phyloP scores from a whole-genome alignment of 2,888 invertebrate genomes.

The Lymantria monacha region DNA sequence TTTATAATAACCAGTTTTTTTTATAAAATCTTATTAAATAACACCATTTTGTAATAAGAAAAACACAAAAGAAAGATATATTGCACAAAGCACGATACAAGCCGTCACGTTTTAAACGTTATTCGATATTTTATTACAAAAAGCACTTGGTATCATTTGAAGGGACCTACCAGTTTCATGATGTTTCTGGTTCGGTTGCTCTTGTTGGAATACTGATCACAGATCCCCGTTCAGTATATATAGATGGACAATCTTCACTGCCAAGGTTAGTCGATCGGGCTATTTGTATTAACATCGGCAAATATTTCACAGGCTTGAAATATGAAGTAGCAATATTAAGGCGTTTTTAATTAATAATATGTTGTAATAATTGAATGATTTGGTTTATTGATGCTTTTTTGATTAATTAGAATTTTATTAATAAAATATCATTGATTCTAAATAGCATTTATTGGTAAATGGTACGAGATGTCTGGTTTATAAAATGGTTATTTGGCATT shows the following conservation, averaged over 20 bases:
- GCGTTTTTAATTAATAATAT: constrained; percentile 36
- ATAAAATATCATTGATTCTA: background rate
- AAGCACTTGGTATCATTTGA: constrained; percentile 1
- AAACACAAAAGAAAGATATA: constrained; percentile 8
- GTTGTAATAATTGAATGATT: constrained; percentile 3
- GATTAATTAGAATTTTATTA: background rate
- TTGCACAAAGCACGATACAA: constrained; percentile 14
- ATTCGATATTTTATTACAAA: background rate
- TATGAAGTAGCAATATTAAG: background rate
- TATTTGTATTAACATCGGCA: background rate
- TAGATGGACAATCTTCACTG: constrained; percentile 55
- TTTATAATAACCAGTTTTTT: too few species aligned
- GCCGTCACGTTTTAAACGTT: constrained; percentile 9
- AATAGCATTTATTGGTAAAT: too few species aligned
- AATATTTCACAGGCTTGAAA: background rate
- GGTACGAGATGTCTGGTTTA: too few species aligned
- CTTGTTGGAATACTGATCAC: constrained; percentile 57
- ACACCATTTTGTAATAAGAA: background rate
- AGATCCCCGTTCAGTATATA: constrained; percentile 53
- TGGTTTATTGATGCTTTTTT: background rate
- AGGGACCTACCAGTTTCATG: constrained; percentile 71
- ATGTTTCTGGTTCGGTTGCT: constrained; percentile 52
- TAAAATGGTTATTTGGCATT: too few species aligned
- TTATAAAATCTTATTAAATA: background rate
- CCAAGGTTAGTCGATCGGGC: constrained; percentile 49